Evolutionary conservation across 2,113 vertebrate genomes (phyloP).

Genomic region (Nasalis larvatus): DNA sequence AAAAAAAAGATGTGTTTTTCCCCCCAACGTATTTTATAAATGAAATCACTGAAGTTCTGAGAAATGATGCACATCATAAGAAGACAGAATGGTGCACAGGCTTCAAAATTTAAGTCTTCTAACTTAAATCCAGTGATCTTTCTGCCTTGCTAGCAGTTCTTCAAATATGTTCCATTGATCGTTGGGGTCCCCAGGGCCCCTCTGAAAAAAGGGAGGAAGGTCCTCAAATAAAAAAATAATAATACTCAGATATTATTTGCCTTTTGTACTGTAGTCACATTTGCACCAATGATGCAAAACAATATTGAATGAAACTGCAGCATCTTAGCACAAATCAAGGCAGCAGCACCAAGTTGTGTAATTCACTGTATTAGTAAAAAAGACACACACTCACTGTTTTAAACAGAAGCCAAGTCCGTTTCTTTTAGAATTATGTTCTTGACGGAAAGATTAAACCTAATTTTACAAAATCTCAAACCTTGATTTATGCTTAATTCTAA

Average conservation of each 20-base stretch:
- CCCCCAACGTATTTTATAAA: neutral
- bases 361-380: neutral
- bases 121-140: neutral
- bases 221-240: neutral
- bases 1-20: neutral
- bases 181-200: neutral
- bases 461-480: constrained; percentile 5
- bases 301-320: neutral
- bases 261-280: neutral
- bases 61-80: neutral
- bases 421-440: neutral
- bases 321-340: neutral
- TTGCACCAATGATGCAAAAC: neutral
- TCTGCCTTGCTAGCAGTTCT: neutral
- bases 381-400: neutral
- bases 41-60: neutral
- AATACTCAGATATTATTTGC: neutral
- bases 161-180: neutral
- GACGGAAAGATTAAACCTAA: neutral
- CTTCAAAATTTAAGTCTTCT: neutral
- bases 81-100: neutral
- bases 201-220: neutral
- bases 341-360: neutral
- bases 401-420: neutral
- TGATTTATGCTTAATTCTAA: neutral